Conservation (phyloP, 1,140 invertebrate species). For the Orius laevigatus region DNA sequence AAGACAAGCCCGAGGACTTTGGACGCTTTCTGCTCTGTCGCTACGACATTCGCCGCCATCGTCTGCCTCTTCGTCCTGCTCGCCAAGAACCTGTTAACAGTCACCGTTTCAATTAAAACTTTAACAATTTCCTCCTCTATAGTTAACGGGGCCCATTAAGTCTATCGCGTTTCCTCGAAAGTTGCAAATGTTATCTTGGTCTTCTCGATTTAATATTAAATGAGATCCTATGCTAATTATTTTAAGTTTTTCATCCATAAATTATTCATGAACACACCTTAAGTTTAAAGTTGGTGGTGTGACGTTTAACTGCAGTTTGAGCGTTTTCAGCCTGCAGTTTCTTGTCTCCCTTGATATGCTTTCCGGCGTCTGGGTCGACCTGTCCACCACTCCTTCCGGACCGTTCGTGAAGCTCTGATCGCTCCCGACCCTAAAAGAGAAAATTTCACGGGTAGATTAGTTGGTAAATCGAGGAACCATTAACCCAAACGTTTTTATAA, state of each 20-base stretch:
- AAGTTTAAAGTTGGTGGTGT: constrained; percentile 40
- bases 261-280: constrained; percentile 30
- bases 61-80: constrained; percentile 32
- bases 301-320: constrained; percentile 45
- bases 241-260: neutral
- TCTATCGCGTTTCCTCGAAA: neutral
- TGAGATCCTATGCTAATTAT: neutral
- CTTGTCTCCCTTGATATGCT: constrained; percentile 47
- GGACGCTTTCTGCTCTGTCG: constrained; percentile 67
- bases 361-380: constrained; percentile 49
- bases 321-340: constrained; percentile 41
- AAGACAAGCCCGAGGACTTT: constrained; percentile 73
- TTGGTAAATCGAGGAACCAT: no score
- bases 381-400: constrained; percentile 31
- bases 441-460: neutral
- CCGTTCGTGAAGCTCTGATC: constrained; percentile 7
- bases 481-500: neutral
- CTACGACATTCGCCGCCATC: constrained; percentile 55
- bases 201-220: neutral
- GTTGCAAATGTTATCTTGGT: neutral
- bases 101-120: no score
- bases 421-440: neutral
- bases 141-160: neutral
- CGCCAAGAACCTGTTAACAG: constrained; percentile 18
- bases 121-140: no score